Percentiles rank a stretch among this genome's conserved stretches.
phyloP scores from a whole-genome alignment of 2,888 invertebrate genomes.

The Pollenia labialis region DNA sequence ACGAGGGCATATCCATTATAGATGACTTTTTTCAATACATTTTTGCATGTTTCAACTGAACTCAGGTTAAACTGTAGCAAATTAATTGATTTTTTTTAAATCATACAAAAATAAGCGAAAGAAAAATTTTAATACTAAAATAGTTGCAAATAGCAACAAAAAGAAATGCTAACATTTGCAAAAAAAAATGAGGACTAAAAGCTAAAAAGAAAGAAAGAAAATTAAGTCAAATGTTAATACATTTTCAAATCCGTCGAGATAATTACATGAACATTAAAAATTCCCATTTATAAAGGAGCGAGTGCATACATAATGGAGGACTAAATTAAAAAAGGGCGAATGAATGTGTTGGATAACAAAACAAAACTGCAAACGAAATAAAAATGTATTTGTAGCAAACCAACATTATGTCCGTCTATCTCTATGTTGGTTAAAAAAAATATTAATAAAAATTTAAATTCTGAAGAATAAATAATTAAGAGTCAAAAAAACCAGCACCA shows the following conservation, averaged over 20 bases:
- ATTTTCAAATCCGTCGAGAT: conserved; percentile 62
- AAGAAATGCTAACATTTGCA: conserved; percentile 13
- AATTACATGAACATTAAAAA: conserved; percentile 71
- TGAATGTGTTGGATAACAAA: conserved; percentile 1
- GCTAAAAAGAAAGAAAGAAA: conserved; percentile 15
- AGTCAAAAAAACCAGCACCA: not conserved
- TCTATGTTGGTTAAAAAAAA: not conserved
- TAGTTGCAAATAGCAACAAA: conserved; percentile 36
- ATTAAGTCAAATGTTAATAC: conserved; percentile 67
- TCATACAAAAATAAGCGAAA: conserved; percentile 7
- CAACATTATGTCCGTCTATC: conserved; percentile 6
- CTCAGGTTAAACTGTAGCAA: conserved; percentile 34
- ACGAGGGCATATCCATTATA: conserved; percentile 6
- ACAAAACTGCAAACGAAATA: conserved; percentile 39
- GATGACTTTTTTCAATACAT: conserved; percentile 9
- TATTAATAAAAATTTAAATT: not conserved
- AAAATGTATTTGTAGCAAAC: conserved; percentile 39
- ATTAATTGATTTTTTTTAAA: conserved; percentile 44
- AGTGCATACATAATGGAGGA: conserved; percentile 26
- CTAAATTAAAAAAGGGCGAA: conserved; percentile 1
- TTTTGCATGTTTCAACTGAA: conserved; percentile 14
- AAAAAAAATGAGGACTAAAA: conserved; percentile 38
- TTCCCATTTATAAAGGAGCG: conserved; percentile 61
- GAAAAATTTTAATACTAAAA: conserved; percentile 14
- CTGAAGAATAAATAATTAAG: conserved; percentile 53